Conservation (phyloP, 2,797 vertebrate species). For the Parauchenoglanis ngamensis region DNA sequence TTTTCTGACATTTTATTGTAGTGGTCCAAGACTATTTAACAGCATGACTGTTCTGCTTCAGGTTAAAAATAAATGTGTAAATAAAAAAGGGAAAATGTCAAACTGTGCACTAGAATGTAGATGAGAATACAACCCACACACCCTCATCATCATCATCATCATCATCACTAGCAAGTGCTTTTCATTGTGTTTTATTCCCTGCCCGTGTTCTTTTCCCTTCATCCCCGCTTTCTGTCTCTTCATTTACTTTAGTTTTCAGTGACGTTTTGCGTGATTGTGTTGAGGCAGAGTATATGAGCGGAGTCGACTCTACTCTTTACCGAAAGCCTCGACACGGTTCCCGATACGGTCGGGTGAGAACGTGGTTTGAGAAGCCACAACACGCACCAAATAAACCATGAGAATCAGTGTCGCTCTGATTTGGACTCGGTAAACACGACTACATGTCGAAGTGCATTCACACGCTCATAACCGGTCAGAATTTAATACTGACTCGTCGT, state of each 20-base stretch:
- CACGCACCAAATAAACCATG: neutral
- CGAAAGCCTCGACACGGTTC: neutral
- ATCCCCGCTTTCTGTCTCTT: neutral
- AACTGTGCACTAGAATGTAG: neutral
- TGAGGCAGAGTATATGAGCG: neutral
- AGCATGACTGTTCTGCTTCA: neutral
- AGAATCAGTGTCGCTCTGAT: neutral
- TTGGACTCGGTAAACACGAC: neutral
- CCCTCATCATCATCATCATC: constrained; percentile 15
- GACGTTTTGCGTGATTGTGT: neutral
- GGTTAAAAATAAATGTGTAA: neutral
- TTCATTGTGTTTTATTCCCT: constrained; percentile 1
- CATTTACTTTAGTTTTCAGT: neutral
- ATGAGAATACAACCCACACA: neutral
- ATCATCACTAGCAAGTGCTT: neutral
- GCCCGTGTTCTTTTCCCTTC: neutral
- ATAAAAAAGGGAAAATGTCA: neutral
- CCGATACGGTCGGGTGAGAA: neutral
- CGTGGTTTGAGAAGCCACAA: neutral
- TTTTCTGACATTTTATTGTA: neutral
- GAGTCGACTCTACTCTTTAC: neutral
- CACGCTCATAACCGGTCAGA: neutral
- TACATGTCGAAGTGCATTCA: neutral
- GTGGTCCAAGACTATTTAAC: neutral
- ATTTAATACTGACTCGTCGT: neutral